These are phyloP conservation scores for Triplophysa dalaica DNA, from an alignment of 2,113 vertebrate species.

Conservation along the genomic window DNA sequence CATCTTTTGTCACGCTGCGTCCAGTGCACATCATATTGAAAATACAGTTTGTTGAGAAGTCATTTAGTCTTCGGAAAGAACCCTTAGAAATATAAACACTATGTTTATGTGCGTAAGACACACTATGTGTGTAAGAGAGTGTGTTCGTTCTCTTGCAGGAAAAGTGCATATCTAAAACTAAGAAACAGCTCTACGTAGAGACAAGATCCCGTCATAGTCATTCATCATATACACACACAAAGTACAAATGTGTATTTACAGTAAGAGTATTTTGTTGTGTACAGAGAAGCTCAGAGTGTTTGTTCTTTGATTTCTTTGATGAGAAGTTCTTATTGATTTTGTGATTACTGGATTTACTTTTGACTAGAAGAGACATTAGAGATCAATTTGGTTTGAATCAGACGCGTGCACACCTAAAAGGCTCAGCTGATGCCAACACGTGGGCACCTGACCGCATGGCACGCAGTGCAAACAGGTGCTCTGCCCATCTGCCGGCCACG, in stretches of 20 bases:
- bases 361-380: background rate
- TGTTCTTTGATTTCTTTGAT: too few species aligned
- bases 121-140: too few species aligned
- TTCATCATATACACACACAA: constrained; percentile 60
- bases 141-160: too few species aligned
- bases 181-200: constrained; percentile 57
- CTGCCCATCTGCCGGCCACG: constrained; percentile 49
- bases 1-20: too few species aligned
- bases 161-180: constrained; percentile 37
- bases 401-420: constrained; percentile 31
- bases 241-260: background rate
- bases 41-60: too few species aligned
- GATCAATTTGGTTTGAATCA: constrained; percentile 34
- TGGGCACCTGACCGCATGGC: constrained; percentile 51
- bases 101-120: too few species aligned
- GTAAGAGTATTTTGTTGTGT: background rate
- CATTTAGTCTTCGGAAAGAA: too few species aligned
- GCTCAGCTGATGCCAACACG: constrained; percentile 35
- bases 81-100: too few species aligned
- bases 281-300: too few species aligned
- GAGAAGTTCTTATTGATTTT: too few species aligned
- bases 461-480: constrained; percentile 48
- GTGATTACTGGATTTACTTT: too few species aligned
- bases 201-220: constrained; percentile 63
- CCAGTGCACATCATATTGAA: too few species aligned